Base-by-base conservation (phyloP, 2,888 invertebrate species). In the Strigamia transsilvanica region DNA sequence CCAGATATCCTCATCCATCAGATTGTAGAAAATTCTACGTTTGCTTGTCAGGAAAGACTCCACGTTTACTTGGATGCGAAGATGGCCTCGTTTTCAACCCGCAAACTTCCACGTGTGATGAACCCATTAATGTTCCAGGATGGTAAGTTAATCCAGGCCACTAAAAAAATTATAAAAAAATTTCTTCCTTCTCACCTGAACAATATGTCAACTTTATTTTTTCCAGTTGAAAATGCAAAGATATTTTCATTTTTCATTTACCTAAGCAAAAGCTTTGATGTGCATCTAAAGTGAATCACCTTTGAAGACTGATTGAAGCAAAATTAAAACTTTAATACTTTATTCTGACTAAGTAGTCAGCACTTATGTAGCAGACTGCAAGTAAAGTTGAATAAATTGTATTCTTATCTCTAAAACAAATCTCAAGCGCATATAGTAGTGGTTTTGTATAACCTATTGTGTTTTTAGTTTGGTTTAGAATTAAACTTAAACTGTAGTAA, bases 51-150 rank as follows among this genome's bases (percentile, higher is more conserved):
- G 61, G 82, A 46, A 34, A 51, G 27, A 61, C 32, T 15, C 85
- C 85, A 83, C 80, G 86, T 66, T 82, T 84, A 6, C 85, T 84
- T 80, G 85, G 85, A 0, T 87, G 87, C 82, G 86, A 87, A 15
- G 86, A 86, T 7, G 86, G 86, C 32, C 85, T 85, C 21, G 87
- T 87, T 77, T 87, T 87, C 85, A 86, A 87, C 81, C 85, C 86
- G 13, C 83, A 84, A 32, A 86, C 84, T 61, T 85, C 85, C 80
- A 85, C 85, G 82, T 87, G 87, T 83, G 87, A 87, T 82, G 86
- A 86, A 83, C 87, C 87, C 9, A 85, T 85, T 46, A 86, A 86
- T 82, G 87, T 87, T 23, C 84, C 85, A 15, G 87, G 86, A 85
- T 87, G 87, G 87, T 87, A 84, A 86, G 86, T 61, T 18, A 66